A percentile compares a stretch with the other conserved stretches of the same genome.
Evolutionary conservation across 2,113 vertebrate species (phyloP).

Genomic region (Vicugna pacos): DNA sequence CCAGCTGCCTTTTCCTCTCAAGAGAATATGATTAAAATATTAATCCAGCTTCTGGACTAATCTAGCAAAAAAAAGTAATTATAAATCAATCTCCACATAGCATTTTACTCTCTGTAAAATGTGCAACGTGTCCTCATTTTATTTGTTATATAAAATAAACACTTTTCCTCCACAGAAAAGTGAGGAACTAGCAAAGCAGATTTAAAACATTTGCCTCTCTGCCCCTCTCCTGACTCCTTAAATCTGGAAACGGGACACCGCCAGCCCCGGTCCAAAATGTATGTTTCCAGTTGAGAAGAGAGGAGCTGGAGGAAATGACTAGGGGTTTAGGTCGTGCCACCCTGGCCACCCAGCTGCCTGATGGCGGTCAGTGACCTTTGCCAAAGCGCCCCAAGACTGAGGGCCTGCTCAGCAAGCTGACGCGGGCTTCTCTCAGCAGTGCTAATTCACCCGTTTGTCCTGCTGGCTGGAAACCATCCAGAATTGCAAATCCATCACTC

Average conservation of each 20-base stretch:
- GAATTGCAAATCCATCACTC: slow-evolving; percentile 31
- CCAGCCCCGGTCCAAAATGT: not conserved
- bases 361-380: not conserved
- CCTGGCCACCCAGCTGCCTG: not conserved
- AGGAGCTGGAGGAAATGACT: not conserved
- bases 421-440: not conserved
- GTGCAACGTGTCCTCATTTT: not conserved
- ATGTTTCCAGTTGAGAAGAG: not conserved
- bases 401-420: not conserved
- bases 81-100: slow-evolving; percentile 65
- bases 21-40: slow-evolving; percentile 79
- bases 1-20: slow-evolving; percentile 83
- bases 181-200: slow-evolving; percentile 6
- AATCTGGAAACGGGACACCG: not conserved
- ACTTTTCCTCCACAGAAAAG: not conserved
- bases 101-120: not conserved
- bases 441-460: not conserved
- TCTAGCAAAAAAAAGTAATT: slow-evolving; percentile 40
- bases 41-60: slow-evolving; percentile 69
- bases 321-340: not conserved
- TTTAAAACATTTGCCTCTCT: not conserved
- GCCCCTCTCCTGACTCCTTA: not conserved
- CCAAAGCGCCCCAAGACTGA: not conserved
- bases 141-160: not conserved
- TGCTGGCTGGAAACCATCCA: slow-evolving; percentile 50